phyloP scores from a whole-genome alignment of 2,888 invertebrate genomes.

The Nomada lathburiana region DNA sequence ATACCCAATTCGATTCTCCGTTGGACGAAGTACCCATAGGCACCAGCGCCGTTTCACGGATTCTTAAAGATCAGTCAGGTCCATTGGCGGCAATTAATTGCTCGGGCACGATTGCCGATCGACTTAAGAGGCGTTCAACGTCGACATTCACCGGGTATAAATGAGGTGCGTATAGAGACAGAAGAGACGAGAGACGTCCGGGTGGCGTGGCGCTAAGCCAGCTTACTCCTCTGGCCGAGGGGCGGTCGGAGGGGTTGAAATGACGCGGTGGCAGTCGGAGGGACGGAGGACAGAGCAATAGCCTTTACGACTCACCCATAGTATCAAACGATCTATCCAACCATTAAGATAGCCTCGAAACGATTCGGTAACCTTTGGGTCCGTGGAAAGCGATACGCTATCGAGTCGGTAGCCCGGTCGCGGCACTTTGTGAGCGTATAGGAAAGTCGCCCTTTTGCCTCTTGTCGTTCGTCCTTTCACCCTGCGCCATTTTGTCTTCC shows the following conservation, averaged over 20 bases:
- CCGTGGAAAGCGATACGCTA: constrained; percentile 84
- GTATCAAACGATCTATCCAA: constrained; percentile 84
- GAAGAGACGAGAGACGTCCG: constrained; percentile 34
- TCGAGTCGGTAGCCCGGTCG: constrained; percentile 79
- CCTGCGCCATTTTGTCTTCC: constrained; percentile 74
- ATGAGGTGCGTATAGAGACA: constrained; percentile 76
- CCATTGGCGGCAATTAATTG: constrained; percentile 67
- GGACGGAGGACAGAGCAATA: constrained; percentile 82
- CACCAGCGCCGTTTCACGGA: background rate
- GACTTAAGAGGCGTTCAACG: constrained; percentile 61
- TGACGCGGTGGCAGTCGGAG: constrained; percentile 60
- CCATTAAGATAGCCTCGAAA: constrained; percentile 85
- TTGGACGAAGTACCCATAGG: background rate
- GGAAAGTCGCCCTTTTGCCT: constrained; percentile 67
- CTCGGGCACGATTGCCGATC: constrained; percentile 62
- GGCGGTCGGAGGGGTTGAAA: constrained; percentile 60
- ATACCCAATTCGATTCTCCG: background rate
- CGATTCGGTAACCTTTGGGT: constrained; percentile 85
- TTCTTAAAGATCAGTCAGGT: background rate
- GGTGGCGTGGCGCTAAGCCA: constrained; percentile 76
- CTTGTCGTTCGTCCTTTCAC: constrained; percentile 64
- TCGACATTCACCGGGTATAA: constrained; percentile 69
- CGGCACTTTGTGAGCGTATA: constrained; percentile 79
- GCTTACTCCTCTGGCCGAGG: constrained; percentile 69
- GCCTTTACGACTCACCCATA: constrained; percentile 85